These are phyloP conservation scores for Orthosia cruda DNA, from an alignment of 2,888 invertebrate species.

Conservation along the genomic window DNA sequence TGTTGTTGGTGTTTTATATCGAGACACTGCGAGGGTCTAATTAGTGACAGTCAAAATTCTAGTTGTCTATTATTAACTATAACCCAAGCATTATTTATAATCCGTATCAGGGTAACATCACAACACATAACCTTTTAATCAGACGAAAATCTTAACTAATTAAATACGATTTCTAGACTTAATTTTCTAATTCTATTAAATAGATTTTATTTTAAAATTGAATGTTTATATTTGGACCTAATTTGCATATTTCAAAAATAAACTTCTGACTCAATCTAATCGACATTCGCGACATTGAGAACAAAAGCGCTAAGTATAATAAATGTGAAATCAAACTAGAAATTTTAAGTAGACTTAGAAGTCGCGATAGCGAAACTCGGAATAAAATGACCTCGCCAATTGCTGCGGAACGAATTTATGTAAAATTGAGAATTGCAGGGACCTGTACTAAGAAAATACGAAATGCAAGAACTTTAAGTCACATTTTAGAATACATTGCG, in stretches of 20 bases:
- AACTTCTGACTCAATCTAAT: conserved; percentile 42
- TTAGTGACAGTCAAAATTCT: conserved; percentile 5
- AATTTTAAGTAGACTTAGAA: conserved; percentile 67
- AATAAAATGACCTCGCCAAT: conserved; percentile 62
- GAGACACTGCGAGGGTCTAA: not conserved
- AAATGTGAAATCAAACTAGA: conserved; percentile 70
- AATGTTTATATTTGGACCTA: conserved; percentile 6
- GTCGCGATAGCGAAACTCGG: conserved; percentile 52
- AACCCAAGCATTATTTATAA: conserved; percentile 8
- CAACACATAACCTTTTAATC: not conserved
- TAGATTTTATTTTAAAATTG: conserved; percentile 7
- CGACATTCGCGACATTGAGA: conserved; percentile 45
- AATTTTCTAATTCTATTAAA: conserved; percentile 17
- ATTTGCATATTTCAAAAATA: conserved; percentile 36
- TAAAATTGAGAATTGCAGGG: conserved; percentile 55
- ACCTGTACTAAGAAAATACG: conserved; percentile 58
- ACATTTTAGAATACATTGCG: conserved; percentile 48
- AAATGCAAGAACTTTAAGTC: conserved; percentile 36
- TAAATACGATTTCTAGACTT: conserved; percentile 25
- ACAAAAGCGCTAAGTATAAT: conserved; percentile 54
- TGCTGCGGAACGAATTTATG: conserved; percentile 53
- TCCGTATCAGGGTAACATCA: not conserved
- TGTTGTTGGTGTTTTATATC: too few species aligned
- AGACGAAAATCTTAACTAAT: conserved; percentile 2
- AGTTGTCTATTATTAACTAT: not conserved